Conservation (phyloP, 2,113 vertebrate genomes). For the Fulica atra region DNA sequence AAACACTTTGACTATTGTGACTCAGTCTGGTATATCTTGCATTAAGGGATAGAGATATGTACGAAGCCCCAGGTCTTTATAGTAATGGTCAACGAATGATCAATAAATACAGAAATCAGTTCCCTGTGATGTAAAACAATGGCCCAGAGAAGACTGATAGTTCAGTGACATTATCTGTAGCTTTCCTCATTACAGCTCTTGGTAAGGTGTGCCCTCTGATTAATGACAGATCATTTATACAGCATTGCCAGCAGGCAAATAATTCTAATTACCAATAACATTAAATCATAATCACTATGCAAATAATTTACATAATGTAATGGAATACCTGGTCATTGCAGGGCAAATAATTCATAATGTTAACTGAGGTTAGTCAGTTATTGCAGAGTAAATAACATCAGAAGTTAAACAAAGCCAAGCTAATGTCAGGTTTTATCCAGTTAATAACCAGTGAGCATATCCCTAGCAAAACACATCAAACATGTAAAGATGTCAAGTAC, state of each 20-base stretch:
- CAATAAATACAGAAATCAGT: neutral
- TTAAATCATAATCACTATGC: conserved; percentile 69
- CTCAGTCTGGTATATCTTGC: neutral
- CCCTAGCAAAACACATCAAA: conserved; percentile 24
- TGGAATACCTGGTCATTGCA: conserved; percentile 67
- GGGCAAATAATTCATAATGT: conserved; percentile 62
- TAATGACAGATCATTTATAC: conserved; percentile 52
- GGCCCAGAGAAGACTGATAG: neutral
- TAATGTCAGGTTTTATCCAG: conserved; percentile 61
- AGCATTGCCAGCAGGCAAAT: conserved; percentile 63
- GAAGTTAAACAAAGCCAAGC: conserved; percentile 64
- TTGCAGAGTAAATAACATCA: conserved; percentile 69
- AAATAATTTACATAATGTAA: conserved; percentile 74
- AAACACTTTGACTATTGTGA: neutral
- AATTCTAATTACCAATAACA: conserved; percentile 66
- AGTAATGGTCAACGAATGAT: neutral
- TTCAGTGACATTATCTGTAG: neutral
- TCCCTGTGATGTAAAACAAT: neutral
- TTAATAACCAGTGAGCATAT: conserved; percentile 9
- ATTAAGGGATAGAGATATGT: neutral
- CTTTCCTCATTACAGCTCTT: conserved; percentile 30
- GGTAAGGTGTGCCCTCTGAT: conserved; percentile 47
- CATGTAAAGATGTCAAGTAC: neutral
- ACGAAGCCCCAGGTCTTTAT: neutral
- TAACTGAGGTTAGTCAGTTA: conserved; percentile 69